phyloP scores from a whole-genome alignment of 2,113 vertebrate genomes.

The Callipepla squamata region DNA sequence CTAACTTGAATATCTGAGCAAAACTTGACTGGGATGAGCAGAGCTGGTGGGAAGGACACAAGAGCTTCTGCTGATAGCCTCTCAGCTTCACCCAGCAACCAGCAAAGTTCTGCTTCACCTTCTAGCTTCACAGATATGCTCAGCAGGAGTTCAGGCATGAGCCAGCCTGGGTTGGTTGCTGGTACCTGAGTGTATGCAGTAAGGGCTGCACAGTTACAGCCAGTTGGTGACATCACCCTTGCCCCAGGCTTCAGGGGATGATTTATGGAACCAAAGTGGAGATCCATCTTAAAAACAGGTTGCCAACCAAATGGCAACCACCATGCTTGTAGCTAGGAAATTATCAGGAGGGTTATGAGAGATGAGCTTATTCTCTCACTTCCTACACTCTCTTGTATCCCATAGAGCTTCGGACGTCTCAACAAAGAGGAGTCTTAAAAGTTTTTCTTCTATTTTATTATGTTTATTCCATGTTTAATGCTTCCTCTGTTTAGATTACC shows the following conservation, averaged over 20 bases:
- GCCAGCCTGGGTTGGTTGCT: not conserved
- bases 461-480: not conserved
- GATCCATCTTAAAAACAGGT: not conserved
- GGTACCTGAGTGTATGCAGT: not conserved
- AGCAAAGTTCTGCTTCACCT: not conserved
- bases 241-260: not conserved
- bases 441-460: not conserved
- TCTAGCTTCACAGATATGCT: not conserved
- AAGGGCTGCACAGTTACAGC: not conserved
- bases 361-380: not conserved
- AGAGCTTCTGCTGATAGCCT: not conserved
- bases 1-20: not conserved
- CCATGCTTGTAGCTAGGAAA: not conserved
- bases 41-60: not conserved
- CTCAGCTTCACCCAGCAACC: not conserved
- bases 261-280: not conserved
- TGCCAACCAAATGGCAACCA: not conserved
- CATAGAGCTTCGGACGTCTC: not conserved
- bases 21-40: not conserved
- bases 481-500: not conserved
- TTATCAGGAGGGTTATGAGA: not conserved
- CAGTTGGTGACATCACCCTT: not conserved
- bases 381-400: not conserved
- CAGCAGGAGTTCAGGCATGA: not conserved
- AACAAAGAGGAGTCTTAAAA: not conserved